Conservation (phyloP, 2,888 invertebrate genomes). For the Spilosoma lubricipeda region DNA sequence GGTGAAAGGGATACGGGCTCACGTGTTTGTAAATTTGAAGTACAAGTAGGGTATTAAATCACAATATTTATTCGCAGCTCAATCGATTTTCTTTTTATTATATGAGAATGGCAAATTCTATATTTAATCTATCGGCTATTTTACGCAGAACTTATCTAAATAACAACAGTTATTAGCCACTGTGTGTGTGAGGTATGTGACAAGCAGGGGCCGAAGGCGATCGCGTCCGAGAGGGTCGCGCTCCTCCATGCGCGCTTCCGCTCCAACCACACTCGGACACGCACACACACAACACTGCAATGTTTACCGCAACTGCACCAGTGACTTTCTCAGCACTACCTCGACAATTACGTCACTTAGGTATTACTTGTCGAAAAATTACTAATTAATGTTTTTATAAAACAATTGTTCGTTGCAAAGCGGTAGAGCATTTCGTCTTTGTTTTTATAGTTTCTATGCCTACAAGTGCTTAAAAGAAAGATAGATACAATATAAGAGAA, state of each 20-base stretch:
- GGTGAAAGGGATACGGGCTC: too few relatives aligned
- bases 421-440: neutral
- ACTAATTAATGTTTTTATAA: neutral
- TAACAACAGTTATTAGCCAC: neutral
- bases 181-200: neutral
- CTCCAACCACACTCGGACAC: conserved; percentile 25
- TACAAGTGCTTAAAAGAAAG: neutral
- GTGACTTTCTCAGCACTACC: conserved; percentile 13
- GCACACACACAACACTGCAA: conserved; percentile 24
- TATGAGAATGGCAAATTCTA: neutral
- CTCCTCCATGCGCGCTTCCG: conserved; percentile 51
- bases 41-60: too few relatives aligned
- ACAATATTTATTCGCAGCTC: neutral
- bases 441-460: neutral
- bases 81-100: neutral
- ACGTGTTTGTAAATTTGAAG: too few relatives aligned
- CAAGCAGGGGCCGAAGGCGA: conserved; percentile 11
- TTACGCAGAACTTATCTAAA: neutral
- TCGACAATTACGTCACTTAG: conserved; percentile 1
- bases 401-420: neutral
- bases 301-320: conserved; percentile 7
- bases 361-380: conserved; percentile 7
- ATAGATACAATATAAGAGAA: too few relatives aligned
- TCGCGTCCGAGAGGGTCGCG: conserved; percentile 36
- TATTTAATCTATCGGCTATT: neutral